Evolutionary conservation across 2,888 invertebrate genomes (phyloP).

Genomic region (Allygus modestus): DNA sequence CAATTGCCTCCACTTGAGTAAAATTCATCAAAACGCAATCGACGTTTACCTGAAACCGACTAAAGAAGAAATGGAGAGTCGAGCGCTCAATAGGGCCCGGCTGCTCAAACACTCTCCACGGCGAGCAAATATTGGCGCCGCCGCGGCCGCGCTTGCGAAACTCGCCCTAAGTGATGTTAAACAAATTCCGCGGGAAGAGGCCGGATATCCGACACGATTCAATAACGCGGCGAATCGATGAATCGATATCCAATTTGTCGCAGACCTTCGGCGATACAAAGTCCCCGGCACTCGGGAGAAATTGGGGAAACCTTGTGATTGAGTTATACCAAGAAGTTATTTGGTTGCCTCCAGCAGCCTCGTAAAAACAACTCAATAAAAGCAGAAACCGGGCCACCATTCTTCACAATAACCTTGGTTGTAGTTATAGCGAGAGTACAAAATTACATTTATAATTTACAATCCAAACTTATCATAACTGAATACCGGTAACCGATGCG

Average conservation of each 20-base stretch:
- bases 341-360: too few relatives aligned
- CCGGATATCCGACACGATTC: neutral
- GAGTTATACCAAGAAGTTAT: too few relatives aligned
- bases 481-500: too few relatives aligned
- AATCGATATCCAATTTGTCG: constrained; percentile 13
- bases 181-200: constrained; percentile 8
- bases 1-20: too few relatives aligned
- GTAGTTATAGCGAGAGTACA: too few relatives aligned
- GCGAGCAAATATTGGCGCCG: neutral
- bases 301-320: neutral
- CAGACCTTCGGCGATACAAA: neutral
- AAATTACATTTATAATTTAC: too few relatives aligned
- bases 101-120: neutral
- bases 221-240: neutral
- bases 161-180: constrained; percentile 13
- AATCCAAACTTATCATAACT: too few relatives aligned
- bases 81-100: neutral
- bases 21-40: too few relatives aligned
- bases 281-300: neutral
- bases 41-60: neutral
- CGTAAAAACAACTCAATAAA: too few relatives aligned
- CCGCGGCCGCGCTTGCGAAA: neutral
- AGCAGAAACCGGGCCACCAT: too few relatives aligned
- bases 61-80: neutral
- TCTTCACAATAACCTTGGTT: too few relatives aligned